Percentiles rank a stretch among this genome's conserved stretches.
phyloP scores from a whole-genome alignment of 2,888 invertebrate genomes.

The Cryptophagus acutangulus region DNA sequence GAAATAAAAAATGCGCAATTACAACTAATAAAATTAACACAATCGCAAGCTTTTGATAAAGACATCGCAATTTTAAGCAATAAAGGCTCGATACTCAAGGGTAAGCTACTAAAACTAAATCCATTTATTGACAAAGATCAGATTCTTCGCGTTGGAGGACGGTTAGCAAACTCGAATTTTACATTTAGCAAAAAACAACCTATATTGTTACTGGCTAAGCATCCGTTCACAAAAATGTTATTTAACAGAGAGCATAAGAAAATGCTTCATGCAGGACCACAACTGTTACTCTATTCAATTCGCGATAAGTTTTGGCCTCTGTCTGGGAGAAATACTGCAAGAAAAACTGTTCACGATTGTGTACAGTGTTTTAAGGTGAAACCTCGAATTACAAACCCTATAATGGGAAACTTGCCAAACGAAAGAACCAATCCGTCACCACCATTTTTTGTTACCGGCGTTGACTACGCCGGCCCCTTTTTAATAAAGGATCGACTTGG shows the following conservation, averaged over 20 bases:
- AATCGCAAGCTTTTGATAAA: too few relatives aligned
- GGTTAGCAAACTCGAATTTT: conserved; percentile 1
- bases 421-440: not conserved
- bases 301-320: conserved; percentile 9
- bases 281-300: conserved; percentile 2
- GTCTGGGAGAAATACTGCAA: not conserved
- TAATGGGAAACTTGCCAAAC: conserved; percentile 13
- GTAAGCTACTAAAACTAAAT: too few relatives aligned
- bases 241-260: not conserved
- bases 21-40: too few relatives aligned
- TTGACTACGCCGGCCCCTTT: not conserved
- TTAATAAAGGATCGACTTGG: not conserved
- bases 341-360: conserved; percentile 8
- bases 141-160: conserved; percentile 10
- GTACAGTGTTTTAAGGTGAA: conserved; percentile 8
- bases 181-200: conserved; percentile 5
- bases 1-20: too few relatives aligned
- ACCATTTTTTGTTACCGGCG: not conserved
- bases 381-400: not conserved
- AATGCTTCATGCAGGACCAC: conserved; percentile 7
- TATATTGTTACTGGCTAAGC: conserved; percentile 5
- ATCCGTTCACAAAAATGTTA: too few relatives aligned
- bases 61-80: too few relatives aligned
- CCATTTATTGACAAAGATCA: conserved; percentile 8
- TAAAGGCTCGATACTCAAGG: too few relatives aligned